Evolutionary conservation across 2,797 vertebrate species (phyloP).

Genomic region (Poeciliopsis infans): DNA sequence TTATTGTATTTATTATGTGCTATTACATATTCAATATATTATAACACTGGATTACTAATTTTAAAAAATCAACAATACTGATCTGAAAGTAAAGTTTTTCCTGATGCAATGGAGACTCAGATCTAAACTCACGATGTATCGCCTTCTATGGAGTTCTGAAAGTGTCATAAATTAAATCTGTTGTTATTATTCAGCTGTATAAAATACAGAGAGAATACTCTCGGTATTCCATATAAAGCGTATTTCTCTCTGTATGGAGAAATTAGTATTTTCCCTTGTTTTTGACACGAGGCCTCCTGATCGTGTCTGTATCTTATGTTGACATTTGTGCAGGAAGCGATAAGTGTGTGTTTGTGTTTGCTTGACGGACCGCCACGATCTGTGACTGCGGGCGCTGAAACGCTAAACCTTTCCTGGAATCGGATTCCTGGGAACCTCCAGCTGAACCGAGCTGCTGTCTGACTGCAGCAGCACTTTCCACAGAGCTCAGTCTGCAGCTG

Average conservation of each 20-base stretch:
- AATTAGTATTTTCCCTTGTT: background rate
- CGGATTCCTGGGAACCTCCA: constrained; percentile 70
- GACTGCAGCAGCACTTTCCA: constrained; percentile 26
- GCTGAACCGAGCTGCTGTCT: constrained; percentile 59
- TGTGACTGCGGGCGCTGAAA: constrained; percentile 64
- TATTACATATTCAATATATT: too few species aligned
- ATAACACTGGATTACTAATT: too few species aligned
- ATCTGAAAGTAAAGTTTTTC: background rate
- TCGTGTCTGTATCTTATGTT: background rate
- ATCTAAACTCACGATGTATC: background rate
- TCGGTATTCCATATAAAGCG: background rate
- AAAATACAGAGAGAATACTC: background rate
- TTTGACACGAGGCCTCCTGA: background rate
- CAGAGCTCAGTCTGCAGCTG: constrained; percentile 19
- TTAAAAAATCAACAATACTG: background rate
- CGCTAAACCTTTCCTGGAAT: constrained; percentile 75
- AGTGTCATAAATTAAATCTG: background rate
- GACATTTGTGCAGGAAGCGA: background rate
- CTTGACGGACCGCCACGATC: background rate
- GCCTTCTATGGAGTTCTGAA: background rate
- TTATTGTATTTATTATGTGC: too few species aligned
- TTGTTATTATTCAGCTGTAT: background rate
- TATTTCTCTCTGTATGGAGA: background rate
- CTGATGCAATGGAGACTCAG: background rate
- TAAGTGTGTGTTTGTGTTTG: background rate